These are phyloP conservation scores for Lateolabrax maculatus DNA, from an alignment of 2,797 vertebrate species.

Conservation along the genomic window DNA sequence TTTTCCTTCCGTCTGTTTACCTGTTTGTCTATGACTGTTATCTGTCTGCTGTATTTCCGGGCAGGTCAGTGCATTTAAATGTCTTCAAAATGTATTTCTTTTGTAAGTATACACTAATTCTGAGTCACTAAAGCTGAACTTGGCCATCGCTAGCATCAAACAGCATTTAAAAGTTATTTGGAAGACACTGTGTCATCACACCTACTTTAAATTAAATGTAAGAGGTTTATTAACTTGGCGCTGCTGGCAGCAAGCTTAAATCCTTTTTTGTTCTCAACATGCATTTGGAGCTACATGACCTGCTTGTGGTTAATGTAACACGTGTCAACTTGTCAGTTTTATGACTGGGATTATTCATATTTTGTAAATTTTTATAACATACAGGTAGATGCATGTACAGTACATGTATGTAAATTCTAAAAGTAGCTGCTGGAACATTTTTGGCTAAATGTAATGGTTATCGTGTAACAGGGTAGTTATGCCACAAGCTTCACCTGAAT, in stretches of 20 bases:
- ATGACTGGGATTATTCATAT: slow-evolving; percentile 21
- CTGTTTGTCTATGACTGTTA: not conserved
- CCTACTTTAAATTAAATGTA: slow-evolving; percentile 22
- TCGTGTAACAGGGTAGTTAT: too few relatives aligned
- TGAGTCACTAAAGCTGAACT: slow-evolving; percentile 21
- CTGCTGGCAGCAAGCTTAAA: slow-evolving; percentile 5
- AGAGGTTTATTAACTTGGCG: slow-evolving; percentile 2
- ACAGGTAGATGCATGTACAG: not conserved
- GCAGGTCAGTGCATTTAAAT: not conserved
- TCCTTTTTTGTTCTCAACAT: slow-evolving; percentile 2
- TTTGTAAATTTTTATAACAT: not conserved
- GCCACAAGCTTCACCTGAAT: too few relatives aligned
- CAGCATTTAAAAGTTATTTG: not conserved
- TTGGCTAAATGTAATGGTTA: too few relatives aligned
- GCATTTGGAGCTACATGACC: slow-evolving; percentile 22
- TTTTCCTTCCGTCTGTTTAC: not conserved
- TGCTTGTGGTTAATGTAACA: slow-evolving; percentile 31
- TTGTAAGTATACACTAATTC: not conserved
- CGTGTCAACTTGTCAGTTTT: slow-evolving; percentile 32
- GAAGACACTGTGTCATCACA: not conserved
- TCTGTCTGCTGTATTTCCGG: slow-evolving; percentile 3
- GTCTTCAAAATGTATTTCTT: not conserved
- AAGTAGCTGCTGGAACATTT: too few relatives aligned
- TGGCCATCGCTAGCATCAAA: not conserved
- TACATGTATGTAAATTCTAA: slow-evolving; percentile 3